Percentiles rank a stretch among this genome's conserved stretches.
These are phyloP conservation scores for Lithophane semibrunnea DNA, from an alignment of 2,888 invertebrate species.

Conservation along the genomic window DNA sequence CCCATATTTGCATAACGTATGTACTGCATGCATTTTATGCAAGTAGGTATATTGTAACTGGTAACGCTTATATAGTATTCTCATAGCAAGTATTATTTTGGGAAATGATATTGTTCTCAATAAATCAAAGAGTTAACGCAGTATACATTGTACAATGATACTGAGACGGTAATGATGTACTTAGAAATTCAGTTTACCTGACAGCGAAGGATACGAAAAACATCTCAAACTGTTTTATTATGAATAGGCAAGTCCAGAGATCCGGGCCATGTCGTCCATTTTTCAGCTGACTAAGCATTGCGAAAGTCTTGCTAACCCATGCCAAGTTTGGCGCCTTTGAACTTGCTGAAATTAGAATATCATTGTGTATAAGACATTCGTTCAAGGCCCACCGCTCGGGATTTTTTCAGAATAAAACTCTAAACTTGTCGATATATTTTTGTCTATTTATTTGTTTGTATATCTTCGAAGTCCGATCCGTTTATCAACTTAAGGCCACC, in stretches of 20 bases:
- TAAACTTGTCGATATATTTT: background rate
- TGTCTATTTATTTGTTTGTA: too few relatives aligned
- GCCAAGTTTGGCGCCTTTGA: constrained; percentile 52
- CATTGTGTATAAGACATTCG: constrained; percentile 40
- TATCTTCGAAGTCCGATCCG: background rate
- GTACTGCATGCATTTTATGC: constrained; percentile 46
- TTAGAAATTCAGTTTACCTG: constrained; percentile 37
- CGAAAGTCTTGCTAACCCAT: constrained; percentile 51
- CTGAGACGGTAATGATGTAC: constrained; percentile 23
- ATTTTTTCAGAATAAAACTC: constrained; percentile 1
- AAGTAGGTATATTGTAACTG: constrained; percentile 7
- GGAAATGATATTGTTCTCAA: background rate
- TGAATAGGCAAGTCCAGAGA: constrained; percentile 37
- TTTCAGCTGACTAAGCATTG: constrained; percentile 58
- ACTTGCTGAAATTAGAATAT: constrained; percentile 48
- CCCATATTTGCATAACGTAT: constrained; percentile 59
- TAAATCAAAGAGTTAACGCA: background rate
- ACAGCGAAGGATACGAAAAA: constrained; percentile 21
- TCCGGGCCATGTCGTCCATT: constrained; percentile 16
- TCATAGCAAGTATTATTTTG: background rate
- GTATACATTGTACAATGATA: background rate
- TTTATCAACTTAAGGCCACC: constrained; percentile 1
- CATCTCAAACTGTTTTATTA: constrained; percentile 36
- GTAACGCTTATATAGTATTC: background rate
- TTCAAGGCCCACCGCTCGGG: background rate